phyloP scores from a whole-genome alignment of 2,888 invertebrate species.

The Meandrusa payeni region DNA sequence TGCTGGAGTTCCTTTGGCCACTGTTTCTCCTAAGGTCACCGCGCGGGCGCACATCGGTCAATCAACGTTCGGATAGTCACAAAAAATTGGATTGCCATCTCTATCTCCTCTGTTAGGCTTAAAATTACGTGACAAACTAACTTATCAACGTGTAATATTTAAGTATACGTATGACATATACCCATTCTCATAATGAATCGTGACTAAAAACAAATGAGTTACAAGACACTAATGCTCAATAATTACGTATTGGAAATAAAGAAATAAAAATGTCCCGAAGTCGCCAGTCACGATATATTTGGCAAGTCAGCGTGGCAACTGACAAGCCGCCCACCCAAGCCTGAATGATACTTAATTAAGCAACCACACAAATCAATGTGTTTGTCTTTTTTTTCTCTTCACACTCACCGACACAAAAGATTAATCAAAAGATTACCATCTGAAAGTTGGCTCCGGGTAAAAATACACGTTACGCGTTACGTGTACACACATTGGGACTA shows the following conservation, averaged over 20 bases:
- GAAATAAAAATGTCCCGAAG: conserved; percentile 20
- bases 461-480: conserved; percentile 8
- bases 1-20: too few relatives aligned
- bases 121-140: too few relatives aligned
- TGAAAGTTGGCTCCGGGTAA: conserved; percentile 14
- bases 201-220: conserved; percentile 2
- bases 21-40: too few relatives aligned
- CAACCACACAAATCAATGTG: conserved; percentile 22
- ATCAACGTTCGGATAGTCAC: too few relatives aligned
- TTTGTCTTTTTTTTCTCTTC: conserved; percentile 14
- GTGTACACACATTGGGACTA: conserved; percentile 2
- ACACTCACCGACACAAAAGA: conserved; percentile 28
- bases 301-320: conserved; percentile 20
- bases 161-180: too few relatives aligned
- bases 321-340: conserved; percentile 10
- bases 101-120: too few relatives aligned
- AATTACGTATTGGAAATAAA: conserved; percentile 13
- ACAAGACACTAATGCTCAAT: conserved; percentile 19
- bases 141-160: too few relatives aligned
- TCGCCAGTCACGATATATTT: conserved; percentile 19
- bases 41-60: too few relatives aligned
- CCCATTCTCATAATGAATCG: too few relatives aligned
- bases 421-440: conserved; percentile 29
- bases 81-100: too few relatives aligned
- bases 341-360: conserved; percentile 25